These are phyloP conservation scores for Agrilus planipennis DNA, from an alignment of 1,140 invertebrate species.

Conservation along the genomic window DNA sequence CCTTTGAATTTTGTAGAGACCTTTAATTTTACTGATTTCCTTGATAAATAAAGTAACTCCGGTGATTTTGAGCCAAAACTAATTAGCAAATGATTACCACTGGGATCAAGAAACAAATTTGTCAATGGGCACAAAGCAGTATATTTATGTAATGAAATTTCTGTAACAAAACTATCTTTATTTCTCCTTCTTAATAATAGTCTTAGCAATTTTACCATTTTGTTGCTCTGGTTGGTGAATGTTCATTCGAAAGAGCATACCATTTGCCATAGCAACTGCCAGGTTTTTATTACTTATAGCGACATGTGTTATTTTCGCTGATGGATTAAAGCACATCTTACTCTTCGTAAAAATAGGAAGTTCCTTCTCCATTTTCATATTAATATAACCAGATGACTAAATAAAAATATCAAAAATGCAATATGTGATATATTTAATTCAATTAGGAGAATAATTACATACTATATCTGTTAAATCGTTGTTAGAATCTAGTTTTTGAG, in stretches of 20 bases:
- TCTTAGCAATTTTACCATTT: conserved; percentile 47
- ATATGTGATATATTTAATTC: conserved; percentile 6
- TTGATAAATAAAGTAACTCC: conserved; percentile 69
- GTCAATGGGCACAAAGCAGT: conserved; percentile 48
- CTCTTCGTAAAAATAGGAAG: conserved; percentile 66
- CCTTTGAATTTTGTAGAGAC: conserved; percentile 49
- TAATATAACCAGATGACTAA: conserved; percentile 51
- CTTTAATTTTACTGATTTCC: conserved; percentile 39
- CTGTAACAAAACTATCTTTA: conserved; percentile 29
- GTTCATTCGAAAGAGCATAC: conserved; percentile 65
- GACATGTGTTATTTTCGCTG: conserved; percentile 63
- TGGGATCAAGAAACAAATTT: conserved; percentile 75
- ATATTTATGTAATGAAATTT: conserved; percentile 49
- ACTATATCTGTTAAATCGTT: conserved; percentile 18
- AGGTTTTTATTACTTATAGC: conserved; percentile 72
- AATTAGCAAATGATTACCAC: conserved; percentile 74
- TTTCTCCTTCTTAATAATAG: conserved; percentile 1
- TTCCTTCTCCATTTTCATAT: conserved; percentile 56
- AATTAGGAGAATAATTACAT: conserved; percentile 5
- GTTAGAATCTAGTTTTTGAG: conserved; percentile 17
- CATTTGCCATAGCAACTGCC: conserved; percentile 73
- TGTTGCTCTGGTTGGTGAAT: conserved; percentile 62
- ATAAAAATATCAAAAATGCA: conserved; percentile 13
- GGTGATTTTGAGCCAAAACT: conserved; percentile 53
- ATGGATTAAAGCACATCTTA: conserved; percentile 66